Conservation (phyloP, 2,888 invertebrate genomes). For the Xylota sylvarum region DNA sequence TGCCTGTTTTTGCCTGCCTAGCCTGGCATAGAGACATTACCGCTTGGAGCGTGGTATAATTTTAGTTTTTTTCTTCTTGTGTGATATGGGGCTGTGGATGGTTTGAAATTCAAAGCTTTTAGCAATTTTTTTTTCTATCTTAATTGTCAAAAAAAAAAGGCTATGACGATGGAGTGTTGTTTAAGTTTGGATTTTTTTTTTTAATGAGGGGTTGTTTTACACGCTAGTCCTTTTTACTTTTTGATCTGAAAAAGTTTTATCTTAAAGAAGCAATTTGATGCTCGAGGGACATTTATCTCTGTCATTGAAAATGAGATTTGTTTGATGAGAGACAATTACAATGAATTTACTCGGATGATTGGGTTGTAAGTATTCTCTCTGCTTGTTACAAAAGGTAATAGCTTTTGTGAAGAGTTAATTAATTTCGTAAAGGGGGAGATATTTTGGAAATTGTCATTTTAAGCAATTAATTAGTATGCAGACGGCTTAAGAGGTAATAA, state of each 20-base stretch:
- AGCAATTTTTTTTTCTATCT: slow-evolving; percentile 23
- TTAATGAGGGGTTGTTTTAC: slow-evolving; percentile 54
- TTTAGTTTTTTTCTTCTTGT: slow-evolving; percentile 2
- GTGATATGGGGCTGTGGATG: slow-evolving; percentile 20
- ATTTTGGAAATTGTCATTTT: background rate
- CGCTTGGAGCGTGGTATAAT: slow-evolving; percentile 48
- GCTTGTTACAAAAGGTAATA: slow-evolving; percentile 4
- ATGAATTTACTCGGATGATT: slow-evolving; percentile 32
- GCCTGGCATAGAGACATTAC: slow-evolving; percentile 44
- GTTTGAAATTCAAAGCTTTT: slow-evolving; percentile 64
- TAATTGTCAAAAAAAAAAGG: slow-evolving; percentile 27
- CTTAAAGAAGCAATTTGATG: slow-evolving; percentile 58
- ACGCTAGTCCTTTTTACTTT: slow-evolving; percentile 21
- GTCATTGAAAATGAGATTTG: slow-evolving; percentile 24
- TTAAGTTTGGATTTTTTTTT: slow-evolving; percentile 23
- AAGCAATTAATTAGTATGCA: background rate
- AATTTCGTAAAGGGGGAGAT: background rate
- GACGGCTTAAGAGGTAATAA: background rate
- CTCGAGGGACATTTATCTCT: slow-evolving; percentile 64
- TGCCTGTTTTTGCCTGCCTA: slow-evolving; percentile 19
- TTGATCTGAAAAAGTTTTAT: slow-evolving; percentile 5
- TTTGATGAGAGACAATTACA: slow-evolving; percentile 63
- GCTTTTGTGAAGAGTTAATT: slow-evolving; percentile 32
- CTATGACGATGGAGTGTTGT: slow-evolving; percentile 1
- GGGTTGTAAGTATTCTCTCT: background rate